These are phyloP conservation scores for Enteromius viviparus DNA, from an alignment of 2,797 vertebrate species.

Conservation along the genomic window DNA sequence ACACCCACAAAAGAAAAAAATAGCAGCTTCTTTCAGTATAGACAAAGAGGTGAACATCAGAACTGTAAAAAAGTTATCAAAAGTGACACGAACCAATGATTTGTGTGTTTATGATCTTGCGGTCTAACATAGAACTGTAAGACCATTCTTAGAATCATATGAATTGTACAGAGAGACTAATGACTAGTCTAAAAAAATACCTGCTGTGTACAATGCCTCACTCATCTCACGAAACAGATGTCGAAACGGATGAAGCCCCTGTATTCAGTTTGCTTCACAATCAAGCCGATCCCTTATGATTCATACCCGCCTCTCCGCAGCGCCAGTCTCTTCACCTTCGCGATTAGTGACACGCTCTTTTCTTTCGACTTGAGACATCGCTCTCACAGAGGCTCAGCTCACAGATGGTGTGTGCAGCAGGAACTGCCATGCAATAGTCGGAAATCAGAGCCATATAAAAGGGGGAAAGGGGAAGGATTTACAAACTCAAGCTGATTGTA, in stretches of 20 bases:
- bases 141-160: conserved; percentile 79
- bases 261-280: conserved; percentile 55
- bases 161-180: conserved; percentile 73
- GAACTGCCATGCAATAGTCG: conserved; percentile 55
- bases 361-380: conserved; percentile 47
- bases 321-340: conserved; percentile 46
- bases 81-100: conserved; percentile 94
- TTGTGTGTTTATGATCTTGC: conserved; percentile 84
- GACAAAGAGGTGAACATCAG: conserved; percentile 96
- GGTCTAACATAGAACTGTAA: conserved; percentile 94
- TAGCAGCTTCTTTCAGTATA: conserved; percentile 99
- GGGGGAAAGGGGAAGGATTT: conserved; percentile 53
- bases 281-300: conserved; percentile 58
- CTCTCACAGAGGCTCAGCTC: conserved; percentile 57
- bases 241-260: conserved; percentile 28
- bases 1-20: conserved; percentile 92
- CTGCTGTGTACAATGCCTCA: conserved; percentile 62
- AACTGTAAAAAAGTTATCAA: conserved; percentile 97
- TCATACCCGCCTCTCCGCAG: conserved; percentile 51
- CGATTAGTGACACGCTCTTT: conserved; percentile 66
- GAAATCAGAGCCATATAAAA: conserved; percentile 52
- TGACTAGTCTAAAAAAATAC: conserved; percentile 74
- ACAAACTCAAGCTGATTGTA: conserved; percentile 56
- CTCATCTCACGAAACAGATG: conserved; percentile 39
- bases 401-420: conserved; percentile 58